phyloP scores from a whole-genome alignment of 2,888 invertebrate species.

The Leptinotarsa juncta region DNA sequence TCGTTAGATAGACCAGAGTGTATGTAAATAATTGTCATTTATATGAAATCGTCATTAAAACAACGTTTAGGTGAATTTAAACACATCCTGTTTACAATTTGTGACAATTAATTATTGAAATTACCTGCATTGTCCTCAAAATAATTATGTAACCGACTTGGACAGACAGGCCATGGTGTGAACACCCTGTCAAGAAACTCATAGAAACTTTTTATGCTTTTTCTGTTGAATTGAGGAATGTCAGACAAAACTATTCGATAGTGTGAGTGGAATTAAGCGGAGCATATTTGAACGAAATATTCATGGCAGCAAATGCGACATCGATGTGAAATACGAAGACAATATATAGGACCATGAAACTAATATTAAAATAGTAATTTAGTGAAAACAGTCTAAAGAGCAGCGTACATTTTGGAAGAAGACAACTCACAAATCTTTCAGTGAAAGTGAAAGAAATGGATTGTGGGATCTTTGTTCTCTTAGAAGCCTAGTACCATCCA shows the following conservation, averaged over 20 bases:
- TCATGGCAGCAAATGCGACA: not conserved
- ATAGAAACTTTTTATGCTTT: not conserved
- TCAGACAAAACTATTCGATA: too few relatives aligned
- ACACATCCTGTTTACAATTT: conserved; percentile 28
- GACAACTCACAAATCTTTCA: too few relatives aligned
- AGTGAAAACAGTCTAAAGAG: too few relatives aligned
- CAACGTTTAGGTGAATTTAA: conserved; percentile 25
- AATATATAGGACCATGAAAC: not conserved
- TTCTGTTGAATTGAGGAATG: not conserved
- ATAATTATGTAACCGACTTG: conserved; percentile 28
- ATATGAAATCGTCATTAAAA: conserved; percentile 19
- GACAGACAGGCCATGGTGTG: conserved; percentile 5
- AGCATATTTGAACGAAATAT: too few relatives aligned
- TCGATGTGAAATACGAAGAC: not conserved
- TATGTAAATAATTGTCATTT: conserved; percentile 18
- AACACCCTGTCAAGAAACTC: conserved; percentile 10
- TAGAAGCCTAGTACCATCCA: too few relatives aligned
- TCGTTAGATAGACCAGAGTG: conserved; percentile 6
- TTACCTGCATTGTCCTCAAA: conserved; percentile 38
- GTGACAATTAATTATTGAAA: conserved; percentile 34
- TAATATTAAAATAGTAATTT: too few relatives aligned
- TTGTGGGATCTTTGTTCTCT: too few relatives aligned
- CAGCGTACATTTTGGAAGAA: too few relatives aligned
- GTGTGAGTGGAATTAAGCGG: not conserved
- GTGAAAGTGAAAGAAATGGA: too few relatives aligned